Conservation (phyloP, 2,113 vertebrate genomes). For the Xiphias gladius region DNA sequence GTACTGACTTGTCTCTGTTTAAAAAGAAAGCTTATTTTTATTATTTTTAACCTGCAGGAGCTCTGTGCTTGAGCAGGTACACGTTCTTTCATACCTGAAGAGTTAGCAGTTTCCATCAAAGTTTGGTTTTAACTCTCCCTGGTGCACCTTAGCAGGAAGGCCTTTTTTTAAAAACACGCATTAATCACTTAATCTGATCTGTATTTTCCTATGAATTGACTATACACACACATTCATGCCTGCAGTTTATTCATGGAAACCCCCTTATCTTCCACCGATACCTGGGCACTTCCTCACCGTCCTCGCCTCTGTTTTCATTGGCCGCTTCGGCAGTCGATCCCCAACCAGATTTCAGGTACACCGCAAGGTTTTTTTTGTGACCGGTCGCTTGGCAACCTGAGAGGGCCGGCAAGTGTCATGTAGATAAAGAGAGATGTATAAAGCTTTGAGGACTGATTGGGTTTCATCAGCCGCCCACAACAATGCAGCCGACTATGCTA, state of each 20-base stretch:
- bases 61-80: background rate
- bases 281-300: constrained; percentile 32
- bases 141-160: background rate
- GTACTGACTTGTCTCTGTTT: constrained; percentile 3
- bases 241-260: constrained; percentile 18
- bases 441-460: constrained; percentile 77
- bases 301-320: constrained; percentile 37
- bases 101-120: background rate
- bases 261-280: constrained; percentile 16
- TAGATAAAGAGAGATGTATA: constrained; percentile 71
- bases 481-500: constrained; percentile 12
- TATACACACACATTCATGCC: background rate
- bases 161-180: background rate
- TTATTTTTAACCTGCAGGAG: background rate
- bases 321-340: constrained; percentile 6
- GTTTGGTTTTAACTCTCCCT: background rate
- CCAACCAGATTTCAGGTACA: constrained; percentile 49
- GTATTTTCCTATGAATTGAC: background rate
- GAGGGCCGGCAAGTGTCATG: constrained; percentile 43
- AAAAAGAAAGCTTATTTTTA: background rate
- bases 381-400: constrained; percentile 69
- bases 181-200: background rate
- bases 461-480: constrained; percentile 61
- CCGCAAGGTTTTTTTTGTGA: constrained; percentile 43
- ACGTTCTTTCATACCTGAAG: background rate